phyloP scores from a whole-genome alignment of 2,888 invertebrate genomes.

The Chrysodeixis includens region DNA sequence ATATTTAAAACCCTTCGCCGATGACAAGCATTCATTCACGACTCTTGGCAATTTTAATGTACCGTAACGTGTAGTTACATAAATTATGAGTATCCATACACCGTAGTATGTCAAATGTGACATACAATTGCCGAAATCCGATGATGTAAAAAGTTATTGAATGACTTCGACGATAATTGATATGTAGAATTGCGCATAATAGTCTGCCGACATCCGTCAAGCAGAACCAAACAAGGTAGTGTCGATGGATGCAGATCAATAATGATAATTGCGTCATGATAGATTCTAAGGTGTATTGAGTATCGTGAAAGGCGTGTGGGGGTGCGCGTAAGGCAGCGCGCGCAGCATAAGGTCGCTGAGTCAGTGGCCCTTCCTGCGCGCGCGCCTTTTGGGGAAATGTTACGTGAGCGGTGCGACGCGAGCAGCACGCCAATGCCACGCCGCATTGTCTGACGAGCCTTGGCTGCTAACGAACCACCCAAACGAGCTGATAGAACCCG shows the following conservation, averaged over 20 bases:
- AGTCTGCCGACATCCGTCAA: conserved; percentile 61
- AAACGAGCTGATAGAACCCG: conserved; percentile 51
- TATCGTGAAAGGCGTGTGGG: conserved; percentile 82
- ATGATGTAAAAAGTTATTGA: conserved; percentile 33
- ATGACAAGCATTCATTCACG: not conserved
- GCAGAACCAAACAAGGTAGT: conserved; percentile 65
- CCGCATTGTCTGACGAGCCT: conserved; percentile 68
- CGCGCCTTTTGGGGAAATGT: conserved; percentile 80
- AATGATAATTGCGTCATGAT: conserved; percentile 76
- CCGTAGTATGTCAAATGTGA: conserved; percentile 23
- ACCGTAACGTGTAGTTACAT: conserved; percentile 3
- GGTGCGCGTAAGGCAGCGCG: conserved; percentile 61
- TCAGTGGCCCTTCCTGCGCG: conserved; percentile 85
- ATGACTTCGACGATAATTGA: conserved; percentile 34
- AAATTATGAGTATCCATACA: conserved; percentile 10
- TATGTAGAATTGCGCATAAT: conserved; percentile 30
- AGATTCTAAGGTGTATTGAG: conserved; percentile 70
- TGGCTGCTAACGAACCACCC: conserved; percentile 51
- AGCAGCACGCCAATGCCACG: conserved; percentile 74
- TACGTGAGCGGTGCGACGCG: conserved; percentile 83
- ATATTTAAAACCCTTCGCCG: not conserved
- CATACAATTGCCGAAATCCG: conserved; percentile 22
- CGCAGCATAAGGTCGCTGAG: conserved; percentile 78
- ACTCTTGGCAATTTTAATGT: conserved; percentile 8
- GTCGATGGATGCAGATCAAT: conserved; percentile 76